Conservation (phyloP, 2,113 vertebrate species). For the Corythornis cristatus region DNA sequence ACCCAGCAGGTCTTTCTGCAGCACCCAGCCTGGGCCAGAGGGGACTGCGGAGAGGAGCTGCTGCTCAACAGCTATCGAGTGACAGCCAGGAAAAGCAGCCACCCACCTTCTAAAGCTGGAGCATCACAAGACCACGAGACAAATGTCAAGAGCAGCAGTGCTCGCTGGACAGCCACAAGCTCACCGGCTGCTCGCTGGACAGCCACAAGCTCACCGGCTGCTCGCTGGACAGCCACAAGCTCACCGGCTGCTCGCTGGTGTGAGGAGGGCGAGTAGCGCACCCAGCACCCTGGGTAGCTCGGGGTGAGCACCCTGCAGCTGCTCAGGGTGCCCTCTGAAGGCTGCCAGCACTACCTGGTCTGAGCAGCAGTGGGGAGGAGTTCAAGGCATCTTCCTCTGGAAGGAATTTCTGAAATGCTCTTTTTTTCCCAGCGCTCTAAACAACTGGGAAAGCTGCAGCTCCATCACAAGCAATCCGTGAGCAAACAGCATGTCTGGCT, state of each 20-base stretch:
- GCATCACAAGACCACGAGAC: background rate
- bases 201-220: too few species aligned
- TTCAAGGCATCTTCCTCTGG: background rate
- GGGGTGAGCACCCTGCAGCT: background rate
- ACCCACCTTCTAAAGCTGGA: slow-evolving; percentile 31
- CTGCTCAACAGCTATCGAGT: background rate
- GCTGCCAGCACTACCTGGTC: background rate
- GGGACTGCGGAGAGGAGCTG: background rate
- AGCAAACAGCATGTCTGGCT: background rate
- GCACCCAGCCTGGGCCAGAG: background rate
- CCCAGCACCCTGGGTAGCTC: background rate
- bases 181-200: background rate
- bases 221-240: background rate
- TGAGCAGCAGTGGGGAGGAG: background rate
- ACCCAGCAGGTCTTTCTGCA: too few species aligned
- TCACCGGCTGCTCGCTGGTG: too few species aligned
- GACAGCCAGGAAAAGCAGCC: background rate
- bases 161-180: background rate
- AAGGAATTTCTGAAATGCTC: background rate
- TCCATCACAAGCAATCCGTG: rapidly evolving
- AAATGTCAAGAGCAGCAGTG: background rate
- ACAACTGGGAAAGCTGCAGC: background rate
- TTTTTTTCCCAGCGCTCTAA: background rate
- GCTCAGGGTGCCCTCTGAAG: background rate
- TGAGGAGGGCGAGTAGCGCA: background rate